Evolutionary conservation across 2,888 invertebrate genomes (phyloP), one percentile per base, ranked within the genome.

Genomic region (Thelaira solivaga): DNA sequence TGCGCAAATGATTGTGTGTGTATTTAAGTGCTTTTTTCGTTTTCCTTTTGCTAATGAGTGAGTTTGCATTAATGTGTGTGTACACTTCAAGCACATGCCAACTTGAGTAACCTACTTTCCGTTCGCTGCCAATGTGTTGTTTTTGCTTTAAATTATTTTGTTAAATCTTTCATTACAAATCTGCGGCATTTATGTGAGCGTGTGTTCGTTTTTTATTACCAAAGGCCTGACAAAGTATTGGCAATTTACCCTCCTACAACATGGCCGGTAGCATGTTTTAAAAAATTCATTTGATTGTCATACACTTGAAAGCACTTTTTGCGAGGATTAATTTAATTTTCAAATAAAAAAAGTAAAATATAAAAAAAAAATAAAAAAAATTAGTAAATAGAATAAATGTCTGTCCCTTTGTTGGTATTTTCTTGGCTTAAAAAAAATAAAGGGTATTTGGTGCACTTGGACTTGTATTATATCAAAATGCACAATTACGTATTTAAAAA

Each of bases 121-220:
- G 57, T 29, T 59, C 43, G 22, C 16, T 69, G 22, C 34, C 29
- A 29, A 20, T 57, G n/a, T n/a, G 22, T 55, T 26, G 36, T 29
- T 53, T 24, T 29, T 24, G 24, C 18, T 61, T 51, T 26, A 36
- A 61, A 61, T 41, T 51, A 53, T 34, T 20, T 43, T 53, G 71
- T 62, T 62, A 61, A 51, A 72, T 34, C 34, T 51, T 72, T 72
- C 20, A 53, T 72, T 62, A 55, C 36, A 62, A 34, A 8, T 53
- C 43, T 13, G 3, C 13, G 4, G n/a, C 4, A 36, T 26, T 26
- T 2, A 24, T 18, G 18, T 53, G 2, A 8, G n/a, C n/a, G n/a
- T 55, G 24, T 20, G 24, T 36, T n/a, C n/a, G n/a, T n/a, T n/a
- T 26, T 22, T 13, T 55, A 8, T 16, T 22, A 5, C 39, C 53